Evolutionary conservation across 1,140 invertebrate genomes (phyloP).

Genomic region (Drosophila kohkoa): DNA sequence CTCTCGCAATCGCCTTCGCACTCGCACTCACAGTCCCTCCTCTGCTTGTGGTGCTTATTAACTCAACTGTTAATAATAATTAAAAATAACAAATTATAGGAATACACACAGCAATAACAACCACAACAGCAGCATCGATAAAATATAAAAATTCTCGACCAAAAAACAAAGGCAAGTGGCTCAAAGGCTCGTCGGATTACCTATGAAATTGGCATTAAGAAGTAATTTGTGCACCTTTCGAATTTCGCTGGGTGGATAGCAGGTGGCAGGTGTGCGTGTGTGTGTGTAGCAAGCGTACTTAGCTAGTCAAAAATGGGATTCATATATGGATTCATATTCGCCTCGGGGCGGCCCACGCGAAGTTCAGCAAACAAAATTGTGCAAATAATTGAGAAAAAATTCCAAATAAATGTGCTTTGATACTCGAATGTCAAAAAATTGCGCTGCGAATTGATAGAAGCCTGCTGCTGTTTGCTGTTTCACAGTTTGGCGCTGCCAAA

Average conservation of each 20-base stretch:
- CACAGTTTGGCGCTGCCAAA: constrained; percentile 13
- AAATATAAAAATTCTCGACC: neutral
- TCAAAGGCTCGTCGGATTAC: constrained; percentile 7
- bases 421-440: constrained; percentile 19
- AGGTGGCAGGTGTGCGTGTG: neutral
- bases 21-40: neutral
- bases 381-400: constrained; percentile 39
- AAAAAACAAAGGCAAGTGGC: constrained; percentile 24
- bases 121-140: neutral
- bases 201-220: constrained; percentile 19
- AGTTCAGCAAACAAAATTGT: constrained; percentile 33
- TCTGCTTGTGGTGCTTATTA: constrained; percentile 1
- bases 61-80: constrained; percentile 19
- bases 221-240: constrained; percentile 4
- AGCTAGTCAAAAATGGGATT: constrained; percentile 13
- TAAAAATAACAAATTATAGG: constrained; percentile 6
- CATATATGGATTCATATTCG: constrained; percentile 19
- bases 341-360: constrained; percentile 1
- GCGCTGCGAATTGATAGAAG: constrained; percentile 18
- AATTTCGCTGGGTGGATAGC: too few relatives aligned
- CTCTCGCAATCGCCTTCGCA: too few relatives aligned
- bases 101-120: neutral
- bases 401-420: constrained; percentile 5
- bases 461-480: constrained; percentile 2
- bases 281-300: constrained; percentile 1